Evolutionary conservation across 2,113 vertebrate genomes (phyloP).

Genomic region (Bombycilla garrulus): DNA sequence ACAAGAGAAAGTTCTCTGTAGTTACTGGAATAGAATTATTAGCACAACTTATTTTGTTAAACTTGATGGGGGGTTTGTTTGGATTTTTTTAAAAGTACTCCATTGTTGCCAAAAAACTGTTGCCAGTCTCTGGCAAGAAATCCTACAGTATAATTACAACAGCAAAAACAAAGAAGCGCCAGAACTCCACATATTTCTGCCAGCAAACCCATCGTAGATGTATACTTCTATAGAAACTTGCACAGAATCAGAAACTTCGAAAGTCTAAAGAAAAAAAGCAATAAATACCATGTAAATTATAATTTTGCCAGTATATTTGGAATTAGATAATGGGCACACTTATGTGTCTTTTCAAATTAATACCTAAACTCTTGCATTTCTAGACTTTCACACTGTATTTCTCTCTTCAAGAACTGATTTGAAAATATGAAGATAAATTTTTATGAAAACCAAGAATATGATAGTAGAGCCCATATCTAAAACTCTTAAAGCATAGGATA

Average conservation of each 20-base stretch:
- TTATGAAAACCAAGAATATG: not conserved
- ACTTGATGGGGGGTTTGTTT: rapidly evolving
- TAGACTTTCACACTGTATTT: not conserved
- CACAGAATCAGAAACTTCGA: not conserved
- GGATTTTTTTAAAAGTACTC: not conserved
- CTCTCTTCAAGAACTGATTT: not conserved
- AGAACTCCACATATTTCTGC: not conserved
- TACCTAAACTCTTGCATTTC: not conserved
- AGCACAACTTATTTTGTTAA: not conserved
- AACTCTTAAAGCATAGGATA: not conserved
- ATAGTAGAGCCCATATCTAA: not conserved
- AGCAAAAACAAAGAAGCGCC: not conserved
- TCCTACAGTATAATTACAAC: not conserved
- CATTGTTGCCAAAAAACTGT: not conserved
- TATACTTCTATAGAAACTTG: not conserved
- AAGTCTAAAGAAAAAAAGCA: not conserved
- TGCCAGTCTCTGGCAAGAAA: not conserved
- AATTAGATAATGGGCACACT: rapidly evolving
- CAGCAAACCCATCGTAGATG: not conserved
- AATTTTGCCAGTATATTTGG: not conserved
- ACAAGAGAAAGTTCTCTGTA: not conserved
- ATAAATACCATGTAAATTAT: not conserved
- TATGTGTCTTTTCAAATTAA: not conserved
- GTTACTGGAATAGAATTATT: not conserved
- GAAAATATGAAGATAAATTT: not conserved